These are phyloP conservation scores for Biston stratarius DNA, from an alignment of 2,888 invertebrate species.

Conservation along the genomic window DNA sequence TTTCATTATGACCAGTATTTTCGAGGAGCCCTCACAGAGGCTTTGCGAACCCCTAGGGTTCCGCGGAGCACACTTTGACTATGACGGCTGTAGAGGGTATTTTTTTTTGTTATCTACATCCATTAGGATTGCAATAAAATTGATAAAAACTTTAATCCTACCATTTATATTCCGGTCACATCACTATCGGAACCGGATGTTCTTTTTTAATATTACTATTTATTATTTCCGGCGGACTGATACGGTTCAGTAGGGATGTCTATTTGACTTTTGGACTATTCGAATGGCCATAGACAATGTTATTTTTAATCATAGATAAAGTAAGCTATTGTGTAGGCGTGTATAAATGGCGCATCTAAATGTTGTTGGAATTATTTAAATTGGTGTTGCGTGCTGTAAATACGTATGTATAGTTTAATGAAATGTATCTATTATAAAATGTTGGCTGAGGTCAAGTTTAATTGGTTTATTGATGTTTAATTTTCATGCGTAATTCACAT, in stretches of 20 bases:
- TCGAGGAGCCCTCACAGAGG: too few relatives aligned
- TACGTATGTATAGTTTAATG: conserved; percentile 22
- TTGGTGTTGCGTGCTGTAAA: conserved; percentile 42
- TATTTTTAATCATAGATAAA: conserved; percentile 48
- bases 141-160: conserved; percentile 65
- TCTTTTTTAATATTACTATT: conserved; percentile 67
- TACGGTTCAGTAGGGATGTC: conserved; percentile 52
- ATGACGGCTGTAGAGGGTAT: conserved; percentile 1
- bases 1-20: too few relatives aligned
- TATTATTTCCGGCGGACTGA: conserved; percentile 71
- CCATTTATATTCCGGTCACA: conserved; percentile 78
- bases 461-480: neutral
- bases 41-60: too few relatives aligned
- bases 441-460: neutral
- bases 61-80: neutral
- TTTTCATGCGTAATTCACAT: too few relatives aligned
- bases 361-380: conserved; percentile 57
- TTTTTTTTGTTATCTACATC: conserved; percentile 6
- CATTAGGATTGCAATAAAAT: conserved; percentile 47
- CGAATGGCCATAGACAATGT: conserved; percentile 53
- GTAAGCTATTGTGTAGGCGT: conserved; percentile 60
- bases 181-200: conserved; percentile 71
- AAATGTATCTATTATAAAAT: conserved; percentile 53
- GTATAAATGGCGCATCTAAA: conserved; percentile 47
- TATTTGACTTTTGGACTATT: conserved; percentile 17